These are phyloP conservation scores for Eretmodus cyanostictus DNA, from an alignment of 2,113 vertebrate genomes.

Conservation along the genomic window DNA sequence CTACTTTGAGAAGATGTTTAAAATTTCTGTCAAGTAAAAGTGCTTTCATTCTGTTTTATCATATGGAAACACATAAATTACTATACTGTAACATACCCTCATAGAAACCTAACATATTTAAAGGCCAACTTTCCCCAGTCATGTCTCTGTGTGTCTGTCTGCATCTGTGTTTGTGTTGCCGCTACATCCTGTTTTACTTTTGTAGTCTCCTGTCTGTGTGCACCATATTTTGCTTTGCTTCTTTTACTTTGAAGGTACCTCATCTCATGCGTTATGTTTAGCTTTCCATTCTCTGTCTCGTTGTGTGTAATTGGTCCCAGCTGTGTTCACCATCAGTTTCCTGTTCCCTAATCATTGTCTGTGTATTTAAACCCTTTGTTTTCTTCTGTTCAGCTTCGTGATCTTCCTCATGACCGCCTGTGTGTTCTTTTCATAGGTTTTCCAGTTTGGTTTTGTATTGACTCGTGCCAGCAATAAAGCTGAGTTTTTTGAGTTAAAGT, in stretches of 20 bases:
- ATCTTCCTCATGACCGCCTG: accelerated
- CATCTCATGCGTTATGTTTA: not conserved
- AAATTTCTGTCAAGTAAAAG: not conserved
- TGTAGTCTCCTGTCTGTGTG: not conserved
- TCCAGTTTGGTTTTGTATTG: not conserved
- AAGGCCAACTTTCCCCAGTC: not conserved
- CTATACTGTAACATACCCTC: not conserved
- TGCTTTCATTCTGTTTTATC: not conserved
- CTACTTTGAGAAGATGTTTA: not conserved
- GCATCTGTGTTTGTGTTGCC: not conserved
- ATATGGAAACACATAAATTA: not conserved
- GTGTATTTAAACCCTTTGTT: not conserved
- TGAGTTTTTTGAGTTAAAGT: not conserved
- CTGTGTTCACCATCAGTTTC: not conserved
- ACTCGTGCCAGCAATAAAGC: accelerated
- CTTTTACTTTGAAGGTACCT: not conserved
- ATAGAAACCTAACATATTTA: not conserved
- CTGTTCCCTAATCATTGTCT: not conserved
- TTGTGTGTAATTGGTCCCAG: not conserved
- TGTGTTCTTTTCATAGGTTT: not conserved
- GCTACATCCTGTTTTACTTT: not conserved
- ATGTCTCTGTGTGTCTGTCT: not conserved
- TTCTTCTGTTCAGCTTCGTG: accelerated
- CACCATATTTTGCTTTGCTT: not conserved
- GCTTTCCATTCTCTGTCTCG: not conserved